Conservation (phyloP, 2,113 vertebrate species). For the Guaruba guarouba region DNA sequence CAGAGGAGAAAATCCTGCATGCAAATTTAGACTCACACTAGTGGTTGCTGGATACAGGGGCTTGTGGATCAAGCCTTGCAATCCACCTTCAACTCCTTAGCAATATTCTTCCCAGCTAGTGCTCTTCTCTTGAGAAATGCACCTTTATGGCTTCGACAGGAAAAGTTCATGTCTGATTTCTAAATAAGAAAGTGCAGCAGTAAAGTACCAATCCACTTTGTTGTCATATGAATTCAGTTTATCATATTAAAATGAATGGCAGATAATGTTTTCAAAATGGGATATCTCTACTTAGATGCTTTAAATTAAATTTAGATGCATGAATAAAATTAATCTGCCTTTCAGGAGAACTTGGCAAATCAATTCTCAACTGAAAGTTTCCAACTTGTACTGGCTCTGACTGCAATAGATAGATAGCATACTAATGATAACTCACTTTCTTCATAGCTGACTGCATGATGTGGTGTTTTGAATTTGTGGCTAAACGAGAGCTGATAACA, state of each 20-base stretch:
- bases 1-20: neutral
- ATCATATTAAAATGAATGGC: neutral
- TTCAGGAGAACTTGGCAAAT: neutral
- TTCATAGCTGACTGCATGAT: neutral
- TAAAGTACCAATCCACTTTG: neutral
- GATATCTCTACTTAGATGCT: neutral
- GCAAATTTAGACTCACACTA: slow-evolving; percentile 37
- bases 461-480: neutral
- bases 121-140: neutral
- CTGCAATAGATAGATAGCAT: neutral
- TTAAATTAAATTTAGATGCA: neutral
- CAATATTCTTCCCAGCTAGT: neutral
- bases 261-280: neutral
- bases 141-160: neutral
- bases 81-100: neutral
- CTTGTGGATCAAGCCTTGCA: neutral
- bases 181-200: neutral
- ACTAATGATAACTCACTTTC: neutral
- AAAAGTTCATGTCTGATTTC: neutral
- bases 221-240: neutral
- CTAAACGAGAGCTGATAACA: neutral
- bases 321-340: neutral
- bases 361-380: neutral
- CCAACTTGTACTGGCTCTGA: neutral
- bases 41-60: neutral